A percentile compares a stretch with the other conserved stretches of the same genome.
Conservation (phyloP, 2,888 invertebrate genomes). For the Tiliacea aurago region DNA sequence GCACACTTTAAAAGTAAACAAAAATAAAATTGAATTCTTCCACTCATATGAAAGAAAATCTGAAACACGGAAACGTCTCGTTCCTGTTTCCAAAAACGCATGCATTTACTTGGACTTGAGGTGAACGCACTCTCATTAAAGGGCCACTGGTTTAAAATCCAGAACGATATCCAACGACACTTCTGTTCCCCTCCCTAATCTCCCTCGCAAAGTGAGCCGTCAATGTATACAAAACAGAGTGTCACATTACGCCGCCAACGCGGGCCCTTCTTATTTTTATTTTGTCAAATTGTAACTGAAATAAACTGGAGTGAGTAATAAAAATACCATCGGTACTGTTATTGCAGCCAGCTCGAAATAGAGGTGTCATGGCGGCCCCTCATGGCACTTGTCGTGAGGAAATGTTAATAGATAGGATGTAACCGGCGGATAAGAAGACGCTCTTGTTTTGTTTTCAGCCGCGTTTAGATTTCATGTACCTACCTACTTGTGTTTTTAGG, state of each 20-base stretch:
- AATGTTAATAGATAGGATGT: conserved; percentile 69
- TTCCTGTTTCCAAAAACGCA: conserved; percentile 83
- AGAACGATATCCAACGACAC: conserved; percentile 71
- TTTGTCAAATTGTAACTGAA: conserved; percentile 91
- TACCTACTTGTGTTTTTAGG: conserved; percentile 35
- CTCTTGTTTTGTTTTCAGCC: conserved; percentile 52
- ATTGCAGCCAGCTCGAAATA: conserved; percentile 86
- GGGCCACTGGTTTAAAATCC: conserved; percentile 81
- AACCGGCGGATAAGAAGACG: conserved; percentile 63
- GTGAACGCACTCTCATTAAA: conserved; percentile 89
- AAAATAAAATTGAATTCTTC: conserved; percentile 66
- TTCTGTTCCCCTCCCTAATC: conserved; percentile 31
- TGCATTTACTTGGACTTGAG: conserved; percentile 81
- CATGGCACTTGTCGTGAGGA: conserved; percentile 69
- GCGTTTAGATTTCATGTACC: conserved; percentile 46
- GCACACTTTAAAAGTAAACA: conserved; percentile 57
- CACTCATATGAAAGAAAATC: conserved; percentile 73
- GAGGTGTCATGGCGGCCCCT: conserved; percentile 78
- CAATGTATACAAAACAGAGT: conserved; percentile 73
- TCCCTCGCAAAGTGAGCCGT: conserved; percentile 39
- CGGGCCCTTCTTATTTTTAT: conserved; percentile 88
- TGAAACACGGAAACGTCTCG: conserved; percentile 84
- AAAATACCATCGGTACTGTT: conserved; percentile 90
- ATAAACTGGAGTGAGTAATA: conserved; percentile 89
- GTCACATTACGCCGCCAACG: conserved; percentile 78